A percentile compares a stretch with the other conserved stretches of the same genome.
Evolutionary conservation across 2,888 invertebrate species (phyloP).

Genomic region (Unio delphinus): DNA sequence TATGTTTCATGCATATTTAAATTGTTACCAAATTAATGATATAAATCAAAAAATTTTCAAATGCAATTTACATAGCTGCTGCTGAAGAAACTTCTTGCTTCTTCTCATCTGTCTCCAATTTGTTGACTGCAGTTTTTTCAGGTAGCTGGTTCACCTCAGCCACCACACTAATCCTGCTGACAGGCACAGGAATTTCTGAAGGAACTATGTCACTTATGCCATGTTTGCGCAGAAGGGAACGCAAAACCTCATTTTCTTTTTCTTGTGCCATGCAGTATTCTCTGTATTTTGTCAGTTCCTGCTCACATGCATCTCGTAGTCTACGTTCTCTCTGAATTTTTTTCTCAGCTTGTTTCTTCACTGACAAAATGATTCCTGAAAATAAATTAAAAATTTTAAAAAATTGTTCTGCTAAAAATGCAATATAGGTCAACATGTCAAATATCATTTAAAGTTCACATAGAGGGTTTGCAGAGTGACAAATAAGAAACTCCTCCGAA

Average conservation of each 20-base stretch:
- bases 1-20: too few relatives aligned
- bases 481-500: background rate
- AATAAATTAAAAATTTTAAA: slow-evolving; percentile 7
- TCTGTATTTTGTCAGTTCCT: slow-evolving; percentile 69
- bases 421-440: too few relatives aligned
- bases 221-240: slow-evolving; percentile 66
- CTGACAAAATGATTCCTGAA: slow-evolving; percentile 67
- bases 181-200: slow-evolving; percentile 47
- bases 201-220: slow-evolving; percentile 58
- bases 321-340: slow-evolving; percentile 64
- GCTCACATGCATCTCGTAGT: slow-evolving; percentile 65
- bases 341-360: slow-evolving; percentile 69
- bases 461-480: background rate
- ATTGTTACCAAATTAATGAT: too few relatives aligned
- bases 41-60: too few relatives aligned
- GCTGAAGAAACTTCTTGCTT: too few relatives aligned
- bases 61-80: too few relatives aligned
- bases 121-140: slow-evolving; percentile 12
- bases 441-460: too few relatives aligned
- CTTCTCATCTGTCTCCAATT: too few relatives aligned
- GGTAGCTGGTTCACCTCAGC: slow-evolving; percentile 61
- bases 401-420: background rate
- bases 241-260: slow-evolving; percentile 67
- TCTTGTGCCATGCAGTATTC: slow-evolving; percentile 70
- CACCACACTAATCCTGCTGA: slow-evolving; percentile 59